phyloP scores from a whole-genome alignment of 2,888 invertebrate genomes.

The Bruchidius siliquastri region DNA sequence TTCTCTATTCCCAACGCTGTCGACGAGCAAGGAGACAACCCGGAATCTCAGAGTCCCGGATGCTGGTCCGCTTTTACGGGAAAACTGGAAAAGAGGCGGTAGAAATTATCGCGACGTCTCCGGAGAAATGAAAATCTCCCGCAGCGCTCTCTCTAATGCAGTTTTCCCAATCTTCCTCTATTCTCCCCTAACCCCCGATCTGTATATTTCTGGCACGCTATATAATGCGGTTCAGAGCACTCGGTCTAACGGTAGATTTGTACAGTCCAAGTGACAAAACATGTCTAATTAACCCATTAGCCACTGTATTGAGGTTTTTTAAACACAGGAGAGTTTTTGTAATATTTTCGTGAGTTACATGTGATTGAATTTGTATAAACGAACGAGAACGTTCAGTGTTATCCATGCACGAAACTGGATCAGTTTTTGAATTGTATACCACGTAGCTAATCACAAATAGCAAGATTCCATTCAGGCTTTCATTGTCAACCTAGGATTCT shows the following conservation, averaged over 20 bases:
- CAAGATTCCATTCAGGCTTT: background rate
- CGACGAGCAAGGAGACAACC: constrained; percentile 11
- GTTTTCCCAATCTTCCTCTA: background rate
- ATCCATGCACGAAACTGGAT: no score
- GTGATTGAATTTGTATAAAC: no score
- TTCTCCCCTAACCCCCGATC: background rate
- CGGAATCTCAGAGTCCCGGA: background rate
- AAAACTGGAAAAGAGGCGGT: background rate
- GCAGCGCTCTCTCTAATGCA: background rate
- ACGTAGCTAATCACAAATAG: no score
- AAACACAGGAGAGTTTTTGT: no score
- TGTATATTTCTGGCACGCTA: background rate
- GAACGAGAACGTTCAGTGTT: no score
- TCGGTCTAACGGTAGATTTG: background rate
- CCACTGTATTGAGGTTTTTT: no score
- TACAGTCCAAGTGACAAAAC: background rate
- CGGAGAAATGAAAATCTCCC: background rate
- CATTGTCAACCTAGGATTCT: background rate
- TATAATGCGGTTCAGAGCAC: background rate
- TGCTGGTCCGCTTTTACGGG: constrained; percentile 7
- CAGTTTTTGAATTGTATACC: no score
- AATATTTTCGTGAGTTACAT: no score
- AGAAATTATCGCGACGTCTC: background rate
- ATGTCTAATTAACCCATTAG: no score
- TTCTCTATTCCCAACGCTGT: background rate